These are phyloP conservation scores for Tridacna gigas DNA, from an alignment of 2,888 invertebrate genomes.

Conservation along the genomic window DNA sequence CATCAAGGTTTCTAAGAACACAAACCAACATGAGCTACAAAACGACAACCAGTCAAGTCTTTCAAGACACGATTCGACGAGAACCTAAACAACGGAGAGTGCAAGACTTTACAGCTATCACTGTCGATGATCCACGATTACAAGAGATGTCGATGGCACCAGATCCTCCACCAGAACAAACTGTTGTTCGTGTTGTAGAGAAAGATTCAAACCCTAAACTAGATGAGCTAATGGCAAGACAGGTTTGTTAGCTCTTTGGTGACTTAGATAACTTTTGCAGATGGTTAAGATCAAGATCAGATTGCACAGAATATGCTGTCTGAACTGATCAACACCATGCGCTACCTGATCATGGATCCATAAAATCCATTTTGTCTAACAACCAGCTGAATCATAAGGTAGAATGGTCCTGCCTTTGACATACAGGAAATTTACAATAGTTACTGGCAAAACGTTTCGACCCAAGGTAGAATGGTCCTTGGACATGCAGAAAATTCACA, in stretches of 20 bases:
- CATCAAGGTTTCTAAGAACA: not conserved
- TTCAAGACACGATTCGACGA: constrained; percentile 26
- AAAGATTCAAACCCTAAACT: constrained; percentile 15
- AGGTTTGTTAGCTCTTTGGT: constrained; percentile 26
- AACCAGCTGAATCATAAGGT: too few relatives aligned
- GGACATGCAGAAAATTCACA: too few relatives aligned
- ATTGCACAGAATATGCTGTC: too few relatives aligned
- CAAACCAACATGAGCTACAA: constrained; percentile 53
- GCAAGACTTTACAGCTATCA: constrained; percentile 73
- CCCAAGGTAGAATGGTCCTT: too few relatives aligned
- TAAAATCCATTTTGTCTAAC: too few relatives aligned
- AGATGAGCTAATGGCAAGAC: constrained; percentile 49
- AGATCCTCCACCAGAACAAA: not conserved
- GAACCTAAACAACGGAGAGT: constrained; percentile 24
- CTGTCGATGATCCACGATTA: constrained; percentile 56
- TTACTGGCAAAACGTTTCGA: too few relatives aligned
- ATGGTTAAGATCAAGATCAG: too few relatives aligned
- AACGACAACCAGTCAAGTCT: constrained; percentile 26
- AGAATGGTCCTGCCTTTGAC: too few relatives aligned
- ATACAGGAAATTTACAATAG: too few relatives aligned
- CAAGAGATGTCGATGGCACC: constrained; percentile 14
- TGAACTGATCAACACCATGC: too few relatives aligned
- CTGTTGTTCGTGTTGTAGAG: not conserved
- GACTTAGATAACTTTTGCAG: too few relatives aligned
- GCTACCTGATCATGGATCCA: too few relatives aligned